Evolutionary conservation across 2,113 vertebrate genomes (phyloP).

Genomic region (Dolichallabes microphthalmus): DNA sequence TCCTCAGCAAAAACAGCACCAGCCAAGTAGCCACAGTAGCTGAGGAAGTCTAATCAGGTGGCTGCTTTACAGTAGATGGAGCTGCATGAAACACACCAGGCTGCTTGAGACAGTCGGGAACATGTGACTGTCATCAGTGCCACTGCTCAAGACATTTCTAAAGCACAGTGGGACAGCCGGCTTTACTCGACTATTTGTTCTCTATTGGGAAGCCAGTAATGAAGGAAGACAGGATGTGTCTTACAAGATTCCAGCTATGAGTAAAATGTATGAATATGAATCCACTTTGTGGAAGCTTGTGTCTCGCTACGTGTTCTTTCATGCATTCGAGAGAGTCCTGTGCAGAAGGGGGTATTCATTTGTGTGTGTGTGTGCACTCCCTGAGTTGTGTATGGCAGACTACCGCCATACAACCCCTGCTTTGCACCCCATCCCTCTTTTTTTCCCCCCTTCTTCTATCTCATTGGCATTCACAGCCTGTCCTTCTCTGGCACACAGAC

Average conservation of each 20-base stretch:
- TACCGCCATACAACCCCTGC: slow-evolving; percentile 62
- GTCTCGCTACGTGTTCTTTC: slow-evolving; percentile 6
- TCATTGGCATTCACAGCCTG: slow-evolving; percentile 74
- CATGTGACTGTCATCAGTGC: slow-evolving; percentile 51
- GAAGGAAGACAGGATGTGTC: not conserved
- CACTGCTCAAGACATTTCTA: slow-evolving; percentile 55
- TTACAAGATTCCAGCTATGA: not conserved
- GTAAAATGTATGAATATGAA: not conserved
- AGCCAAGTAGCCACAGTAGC: not conserved
- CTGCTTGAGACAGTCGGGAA: not conserved
- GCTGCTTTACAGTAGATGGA: not conserved
- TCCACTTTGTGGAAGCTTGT: not conserved
- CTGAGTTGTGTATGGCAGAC: slow-evolving; percentile 11
- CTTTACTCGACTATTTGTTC: slow-evolving; percentile 62
- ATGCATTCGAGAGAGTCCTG: slow-evolving; percentile 27
- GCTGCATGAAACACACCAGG: slow-evolving; percentile 16
- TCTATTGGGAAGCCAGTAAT: slow-evolving; percentile 8
- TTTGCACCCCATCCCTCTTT: slow-evolving; percentile 65
- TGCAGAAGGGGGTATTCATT: slow-evolving; percentile 49
- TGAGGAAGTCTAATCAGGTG: not conserved
- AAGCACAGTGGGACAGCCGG: slow-evolving; percentile 59
- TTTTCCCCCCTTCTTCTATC: not conserved
- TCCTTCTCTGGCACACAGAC: slow-evolving; percentile 66
- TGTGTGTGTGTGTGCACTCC: slow-evolving; percentile 31
- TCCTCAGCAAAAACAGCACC: not conserved